A percentile compares a stretch with the other conserved stretches of the same genome.
Evolutionary conservation across 2,888 invertebrate genomes (phyloP).

Genomic region (Adela reaumurella): DNA sequence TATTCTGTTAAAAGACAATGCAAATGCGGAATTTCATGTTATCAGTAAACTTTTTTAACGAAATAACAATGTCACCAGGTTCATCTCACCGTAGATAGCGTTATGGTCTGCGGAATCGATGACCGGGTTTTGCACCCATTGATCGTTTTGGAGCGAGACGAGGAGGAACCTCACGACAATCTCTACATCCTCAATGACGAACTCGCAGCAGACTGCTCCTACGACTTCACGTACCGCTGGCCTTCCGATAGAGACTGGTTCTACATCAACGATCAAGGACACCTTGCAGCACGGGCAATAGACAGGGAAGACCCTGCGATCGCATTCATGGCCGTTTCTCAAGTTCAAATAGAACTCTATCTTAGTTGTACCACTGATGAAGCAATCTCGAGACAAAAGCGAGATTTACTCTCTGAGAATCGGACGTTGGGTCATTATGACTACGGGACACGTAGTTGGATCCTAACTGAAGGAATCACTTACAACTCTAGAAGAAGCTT

Average conservation of each 20-base stretch:
- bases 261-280: conserved; percentile 31
- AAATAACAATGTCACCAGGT: conserved; percentile 19
- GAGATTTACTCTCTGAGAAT: background rate
- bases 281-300: conserved; percentile 28
- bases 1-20: too few relatives aligned
- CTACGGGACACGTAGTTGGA: conserved; percentile 36
- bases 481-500: conserved; percentile 34
- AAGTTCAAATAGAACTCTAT: conserved; percentile 42
- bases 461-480: conserved; percentile 32
- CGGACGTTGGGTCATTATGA: conserved; percentile 28
- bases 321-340: conserved; percentile 43
- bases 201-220: conserved; percentile 25
- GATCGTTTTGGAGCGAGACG: conserved; percentile 34
- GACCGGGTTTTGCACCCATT: conserved; percentile 28
- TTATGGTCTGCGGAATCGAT: conserved; percentile 19
- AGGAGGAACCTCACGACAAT: conserved; percentile 31
- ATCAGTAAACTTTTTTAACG: background rate
- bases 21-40: too few relatives aligned
- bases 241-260: conserved; percentile 37
- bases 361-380: conserved; percentile 27
- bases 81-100: conserved; percentile 25
- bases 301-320: conserved; percentile 44
- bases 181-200: conserved; percentile 25
- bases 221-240: conserved; percentile 32
- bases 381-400: conserved; percentile 3